Evolutionary conservation across 2,797 vertebrate species (phyloP).

Genomic region (Clamator glandarius): DNA sequence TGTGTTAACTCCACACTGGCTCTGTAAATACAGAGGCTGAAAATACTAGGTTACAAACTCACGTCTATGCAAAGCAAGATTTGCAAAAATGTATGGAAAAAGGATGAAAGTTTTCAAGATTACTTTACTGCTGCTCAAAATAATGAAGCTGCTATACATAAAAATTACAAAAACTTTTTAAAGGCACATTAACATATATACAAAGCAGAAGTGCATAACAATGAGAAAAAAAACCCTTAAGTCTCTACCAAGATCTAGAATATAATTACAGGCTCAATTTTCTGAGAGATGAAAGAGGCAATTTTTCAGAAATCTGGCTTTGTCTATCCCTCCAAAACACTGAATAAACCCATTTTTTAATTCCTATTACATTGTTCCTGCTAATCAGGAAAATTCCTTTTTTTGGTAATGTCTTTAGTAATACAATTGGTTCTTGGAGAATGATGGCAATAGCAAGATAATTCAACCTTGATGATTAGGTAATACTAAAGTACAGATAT

Average conservation of each 20-base stretch:
- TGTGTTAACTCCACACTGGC: neutral
- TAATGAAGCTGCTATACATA: constrained; percentile 28
- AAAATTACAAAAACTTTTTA: constrained; percentile 11
- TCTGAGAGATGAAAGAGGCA: constrained; percentile 19
- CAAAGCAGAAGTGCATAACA: constrained; percentile 2
- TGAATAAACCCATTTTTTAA: neutral
- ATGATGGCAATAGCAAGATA: neutral
- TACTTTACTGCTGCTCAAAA: neutral
- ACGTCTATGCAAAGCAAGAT: neutral
- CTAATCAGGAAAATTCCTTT: neutral
- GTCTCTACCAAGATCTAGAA: constrained; percentile 4
- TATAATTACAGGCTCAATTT: constrained; percentile 42
- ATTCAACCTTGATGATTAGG: neutral
- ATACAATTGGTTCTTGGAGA: neutral
- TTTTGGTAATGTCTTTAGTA: neutral
- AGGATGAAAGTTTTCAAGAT: neutral
- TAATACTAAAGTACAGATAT: neutral
- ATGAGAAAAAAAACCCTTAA: neutral
- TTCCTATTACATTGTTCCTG: neutral
- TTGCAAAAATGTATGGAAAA: neutral
- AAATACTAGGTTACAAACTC: neutral
- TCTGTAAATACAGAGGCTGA: neutral
- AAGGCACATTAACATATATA: constrained; percentile 26
- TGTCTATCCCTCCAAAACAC: neutral
- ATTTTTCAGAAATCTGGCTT: constrained; percentile 12